These are phyloP conservation scores for Platycheirus rosarum DNA, from an alignment of 2,888 invertebrate genomes.

Conservation along the genomic window DNA sequence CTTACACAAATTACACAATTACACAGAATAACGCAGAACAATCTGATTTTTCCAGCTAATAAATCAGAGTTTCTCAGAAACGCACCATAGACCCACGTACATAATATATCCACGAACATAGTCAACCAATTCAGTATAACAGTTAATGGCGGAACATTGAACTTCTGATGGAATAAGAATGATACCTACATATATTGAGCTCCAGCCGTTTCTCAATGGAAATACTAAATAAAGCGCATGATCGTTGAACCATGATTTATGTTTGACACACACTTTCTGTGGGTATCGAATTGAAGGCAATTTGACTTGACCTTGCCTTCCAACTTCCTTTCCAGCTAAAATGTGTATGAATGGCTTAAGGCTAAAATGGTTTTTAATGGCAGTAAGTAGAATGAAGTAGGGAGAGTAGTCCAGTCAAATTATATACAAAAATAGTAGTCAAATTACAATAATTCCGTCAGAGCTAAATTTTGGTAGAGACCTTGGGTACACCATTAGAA, in stretches of 20 bases:
- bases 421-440: too few relatives aligned
- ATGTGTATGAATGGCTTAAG: background rate
- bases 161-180: conserved; percentile 35
- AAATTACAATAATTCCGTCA: background rate
- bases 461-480: too few relatives aligned
- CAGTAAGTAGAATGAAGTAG: too few relatives aligned
- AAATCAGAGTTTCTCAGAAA: too few relatives aligned
- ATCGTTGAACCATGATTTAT: conserved; percentile 1
- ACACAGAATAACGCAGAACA: too few relatives aligned
- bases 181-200: conserved; percentile 28
- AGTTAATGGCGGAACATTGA: conserved; percentile 41
- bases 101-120: too few relatives aligned
- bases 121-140: too few relatives aligned
- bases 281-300: conserved; percentile 17
- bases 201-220: conserved; percentile 64
- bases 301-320: conserved; percentile 58
- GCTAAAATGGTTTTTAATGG: conserved; percentile 14
- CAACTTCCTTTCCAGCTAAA: conserved; percentile 9
- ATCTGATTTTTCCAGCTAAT: too few relatives aligned
- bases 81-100: too few relatives aligned
- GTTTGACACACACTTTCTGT: conserved; percentile 20
- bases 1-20: too few relatives aligned
- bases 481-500: too few relatives aligned
- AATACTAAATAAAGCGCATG: conserved; percentile 38
- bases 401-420: too few relatives aligned